Conservation (phyloP, 2,113 vertebrate species). For the Protobothrops mucrosquamatus region DNA sequence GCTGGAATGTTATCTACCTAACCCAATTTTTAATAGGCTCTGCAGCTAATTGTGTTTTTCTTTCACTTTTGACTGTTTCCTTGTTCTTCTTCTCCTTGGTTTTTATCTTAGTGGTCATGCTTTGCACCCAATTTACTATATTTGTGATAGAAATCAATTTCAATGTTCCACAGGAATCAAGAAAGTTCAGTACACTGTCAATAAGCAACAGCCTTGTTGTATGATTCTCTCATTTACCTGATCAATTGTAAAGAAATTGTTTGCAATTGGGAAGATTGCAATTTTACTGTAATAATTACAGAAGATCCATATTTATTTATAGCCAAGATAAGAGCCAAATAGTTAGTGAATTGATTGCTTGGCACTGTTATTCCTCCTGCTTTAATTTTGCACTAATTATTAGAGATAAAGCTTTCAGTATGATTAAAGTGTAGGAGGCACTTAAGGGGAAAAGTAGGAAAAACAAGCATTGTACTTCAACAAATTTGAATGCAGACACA, state of each 20-base stretch:
- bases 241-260: constrained; percentile 20
- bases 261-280: constrained; percentile 22
- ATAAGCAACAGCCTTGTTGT: neutral
- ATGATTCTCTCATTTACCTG: constrained; percentile 3
- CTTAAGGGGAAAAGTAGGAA: constrained; percentile 31
- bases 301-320: constrained; percentile 48
- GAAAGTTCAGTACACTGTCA: neutral
- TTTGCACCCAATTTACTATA: constrained; percentile 11
- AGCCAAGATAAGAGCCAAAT: constrained; percentile 38
- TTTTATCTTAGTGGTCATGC: constrained; percentile 2
- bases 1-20: neutral
- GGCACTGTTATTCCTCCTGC: constrained; percentile 30
- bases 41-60: neutral
- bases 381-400: constrained; percentile 72
- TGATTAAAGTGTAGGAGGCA: constrained; percentile 49
- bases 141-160: constrained; percentile 9
- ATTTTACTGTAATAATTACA: constrained; percentile 56
- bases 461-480: neutral
- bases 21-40: neutral
- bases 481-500: constrained; percentile 23
- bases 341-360: constrained; percentile 44
- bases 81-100: neutral
- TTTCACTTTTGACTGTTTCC: neutral
- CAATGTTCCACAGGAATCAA: neutral
- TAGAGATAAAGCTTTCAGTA: constrained; percentile 66